Base-by-base conservation (phyloP, 2,888 invertebrate species). In the Heliconius charithonia region DNA sequence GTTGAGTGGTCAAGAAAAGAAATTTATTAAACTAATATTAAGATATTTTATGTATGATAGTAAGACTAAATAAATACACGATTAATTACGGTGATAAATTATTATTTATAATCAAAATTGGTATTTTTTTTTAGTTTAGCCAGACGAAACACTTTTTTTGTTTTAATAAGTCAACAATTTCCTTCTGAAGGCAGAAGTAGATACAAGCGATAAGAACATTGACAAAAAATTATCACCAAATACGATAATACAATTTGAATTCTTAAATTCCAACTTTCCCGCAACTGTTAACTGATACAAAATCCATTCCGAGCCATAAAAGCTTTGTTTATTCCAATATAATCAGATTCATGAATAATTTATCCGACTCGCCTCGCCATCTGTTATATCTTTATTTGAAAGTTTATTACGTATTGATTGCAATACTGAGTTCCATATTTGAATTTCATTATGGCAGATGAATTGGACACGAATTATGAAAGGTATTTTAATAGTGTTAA, bases 261-360 rank as follows among this genome's bases (percentile, higher is more conserved):
- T 27, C n/a, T 67, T n/a, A 62, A 51, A 37, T 32, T 37, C n/a
- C 25, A 66, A 56, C 19, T 73, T 59, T 51, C 73, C 73, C 65
- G 41, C 56, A 77, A 37, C 32, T 67, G 56, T 77, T 77, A 66
- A 56, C 75, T 66, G 74, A 75, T 72, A 66, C 59, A 80, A 77
- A 75, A 75, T 77, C 63, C 74, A 77, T 77, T 74, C n/a, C 59
- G 77, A 74, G 56, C 65, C 73, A 70, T 63, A 69, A 75, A 80
- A 71, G 70, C 79, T 71, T 79, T 79, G 79, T 81, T 81, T 81
- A 81, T 81, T 71, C 77, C 76, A 77, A 76, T 79, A 75, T 77
- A 79, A 81, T 81, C 76, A 81, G 80, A 79, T 79, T 79, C 74
- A 81, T 81, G 80, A 81, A 81, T 81, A 71, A 81, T 81, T 76